Conservation (phyloP, 2,888 invertebrate genomes). For the Calliopum simillimum region DNA sequence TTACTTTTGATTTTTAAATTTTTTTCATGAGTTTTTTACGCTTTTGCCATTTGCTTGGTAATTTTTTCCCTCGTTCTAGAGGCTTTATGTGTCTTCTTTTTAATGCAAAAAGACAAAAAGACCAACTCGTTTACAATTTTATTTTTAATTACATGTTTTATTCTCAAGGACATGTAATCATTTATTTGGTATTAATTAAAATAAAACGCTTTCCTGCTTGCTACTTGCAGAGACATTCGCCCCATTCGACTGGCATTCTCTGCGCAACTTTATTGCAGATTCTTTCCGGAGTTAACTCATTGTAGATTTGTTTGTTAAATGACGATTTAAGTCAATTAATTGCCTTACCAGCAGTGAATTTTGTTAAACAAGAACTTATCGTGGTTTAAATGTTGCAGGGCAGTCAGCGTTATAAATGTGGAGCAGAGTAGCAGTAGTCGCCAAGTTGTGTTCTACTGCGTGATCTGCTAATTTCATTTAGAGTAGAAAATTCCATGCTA, state of each 20-base stretch:
- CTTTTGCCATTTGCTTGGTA: background rate
- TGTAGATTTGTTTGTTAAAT: background rate
- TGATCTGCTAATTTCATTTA: no score
- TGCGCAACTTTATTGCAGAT: background rate
- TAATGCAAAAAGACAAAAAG: no score
- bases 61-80: no score
- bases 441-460: no score
- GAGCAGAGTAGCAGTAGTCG: no score
- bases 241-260: background rate
- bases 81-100: no score
- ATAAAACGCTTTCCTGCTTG: constrained; percentile 17
- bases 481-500: no score
- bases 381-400: no score
- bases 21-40: background rate
- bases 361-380: no score
- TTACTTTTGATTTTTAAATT: constrained; percentile 36
- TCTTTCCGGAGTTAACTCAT: no score
- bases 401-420: no score
- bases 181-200: constrained; percentile 35
- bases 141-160: constrained; percentile 42
- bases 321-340: background rate
- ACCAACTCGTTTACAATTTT: background rate
- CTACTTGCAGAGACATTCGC: constrained; percentile 3
- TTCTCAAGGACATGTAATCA: constrained; percentile 43
- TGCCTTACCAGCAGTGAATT: no score